Percentiles rank a stretch among this genome's conserved stretches.
Evolutionary conservation across 2,113 vertebrate genomes (phyloP).

Genomic region (Pachycephala philippinensis): DNA sequence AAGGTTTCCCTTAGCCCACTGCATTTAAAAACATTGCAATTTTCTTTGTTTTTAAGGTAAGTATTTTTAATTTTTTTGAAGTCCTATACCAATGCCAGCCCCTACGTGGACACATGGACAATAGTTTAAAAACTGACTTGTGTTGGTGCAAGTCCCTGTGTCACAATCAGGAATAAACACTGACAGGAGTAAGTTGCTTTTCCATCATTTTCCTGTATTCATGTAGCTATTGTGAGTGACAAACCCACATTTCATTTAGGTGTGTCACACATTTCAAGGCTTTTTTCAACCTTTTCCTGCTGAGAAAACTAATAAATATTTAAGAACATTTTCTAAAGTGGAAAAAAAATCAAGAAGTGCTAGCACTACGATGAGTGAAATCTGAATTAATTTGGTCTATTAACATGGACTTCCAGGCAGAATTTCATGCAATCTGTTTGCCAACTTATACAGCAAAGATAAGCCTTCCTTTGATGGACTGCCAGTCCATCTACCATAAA

Average conservation of each 20-base stretch:
- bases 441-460: neutral
- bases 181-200: neutral
- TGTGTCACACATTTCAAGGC: neutral
- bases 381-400: neutral
- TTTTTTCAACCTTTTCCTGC: neutral
- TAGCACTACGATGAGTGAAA: neutral
- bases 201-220: neutral
- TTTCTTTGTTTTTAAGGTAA: neutral
- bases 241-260: neutral
- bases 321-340: neutral
- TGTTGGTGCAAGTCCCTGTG: neutral
- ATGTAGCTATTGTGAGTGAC: neutral
- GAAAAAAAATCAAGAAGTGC: neutral
- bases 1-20: neutral
- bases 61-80: neutral
- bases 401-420: neutral
- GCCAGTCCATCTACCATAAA: neutral
- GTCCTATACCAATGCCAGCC: neutral
- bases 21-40: neutral
- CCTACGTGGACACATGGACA: neutral
- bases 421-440: neutral
- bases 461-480: neutral
- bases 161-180: neutral
- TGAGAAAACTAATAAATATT: slow-evolving; percentile 10
- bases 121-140: neutral